Evolutionary conservation across 2,113 vertebrate genomes (phyloP).

Genomic region (Oncorhynchus masou): DNA sequence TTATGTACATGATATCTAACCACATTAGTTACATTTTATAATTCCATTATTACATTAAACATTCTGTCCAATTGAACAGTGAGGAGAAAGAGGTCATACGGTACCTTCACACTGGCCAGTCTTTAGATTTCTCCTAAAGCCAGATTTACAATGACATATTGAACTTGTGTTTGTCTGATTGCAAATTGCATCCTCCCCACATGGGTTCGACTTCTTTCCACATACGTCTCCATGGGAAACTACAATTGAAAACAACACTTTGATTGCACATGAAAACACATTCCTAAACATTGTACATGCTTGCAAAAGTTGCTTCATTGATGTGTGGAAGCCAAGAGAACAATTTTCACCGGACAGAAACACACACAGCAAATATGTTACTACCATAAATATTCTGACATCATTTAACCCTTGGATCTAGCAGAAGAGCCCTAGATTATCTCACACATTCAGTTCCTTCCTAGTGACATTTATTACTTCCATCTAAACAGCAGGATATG

Average conservation of each 20-base stretch:
- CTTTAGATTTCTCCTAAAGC: slow-evolving; percentile 89
- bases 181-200: slow-evolving; percentile 92
- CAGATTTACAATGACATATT: slow-evolving; percentile 89
- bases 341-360: neutral
- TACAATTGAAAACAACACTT: slow-evolving; percentile 66
- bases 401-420: neutral
- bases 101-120: slow-evolving; percentile 92
- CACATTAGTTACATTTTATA: too few species aligned
- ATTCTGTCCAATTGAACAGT: neutral
- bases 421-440: neutral
- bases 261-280: slow-evolving; percentile 45
- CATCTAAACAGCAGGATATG: neutral
- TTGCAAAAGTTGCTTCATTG: neutral
- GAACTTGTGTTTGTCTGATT: slow-evolving; percentile 87
- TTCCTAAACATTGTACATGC: slow-evolving; percentile 20
- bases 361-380: neutral
- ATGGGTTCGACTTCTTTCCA: slow-evolving; percentile 86
- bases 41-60: neutral
- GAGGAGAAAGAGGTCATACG: neutral
- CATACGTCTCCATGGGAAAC: slow-evolving; percentile 84
- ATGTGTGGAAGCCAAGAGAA: neutral
- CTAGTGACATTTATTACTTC: neutral
- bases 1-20: too few species aligned
- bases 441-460: neutral
- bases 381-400: neutral